Evolutionary conservation across 2,113 vertebrate species (phyloP).

Genomic region (Dasyornis broadbenti): DNA sequence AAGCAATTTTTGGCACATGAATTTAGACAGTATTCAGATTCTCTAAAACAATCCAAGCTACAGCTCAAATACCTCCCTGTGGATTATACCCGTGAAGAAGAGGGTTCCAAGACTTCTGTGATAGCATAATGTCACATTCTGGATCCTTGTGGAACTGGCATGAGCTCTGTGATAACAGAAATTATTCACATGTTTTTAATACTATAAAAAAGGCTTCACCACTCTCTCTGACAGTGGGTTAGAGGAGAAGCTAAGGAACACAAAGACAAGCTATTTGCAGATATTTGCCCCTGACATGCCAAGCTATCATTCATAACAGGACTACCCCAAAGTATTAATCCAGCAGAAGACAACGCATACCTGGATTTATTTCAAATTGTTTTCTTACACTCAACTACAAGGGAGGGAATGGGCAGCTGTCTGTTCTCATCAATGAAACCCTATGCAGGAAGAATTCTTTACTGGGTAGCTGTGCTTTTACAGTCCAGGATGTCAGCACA

Average conservation of each 20-base stretch:
- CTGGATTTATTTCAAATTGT: not conserved
- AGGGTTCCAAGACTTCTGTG: not conserved
- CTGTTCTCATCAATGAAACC: not conserved
- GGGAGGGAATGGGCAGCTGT: not conserved
- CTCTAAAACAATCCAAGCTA: not conserved
- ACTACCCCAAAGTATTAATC: not conserved
- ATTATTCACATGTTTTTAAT: not conserved
- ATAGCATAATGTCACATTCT: not conserved
- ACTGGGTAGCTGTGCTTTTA: conserved; percentile 56
- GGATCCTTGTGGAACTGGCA: not conserved
- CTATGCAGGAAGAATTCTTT: not conserved
- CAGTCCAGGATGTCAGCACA: conserved; percentile 52
- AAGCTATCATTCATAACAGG: not conserved
- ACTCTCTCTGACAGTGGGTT: not conserved
- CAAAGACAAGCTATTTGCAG: not conserved
- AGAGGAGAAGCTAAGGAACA: not conserved
- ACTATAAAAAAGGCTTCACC: not conserved
- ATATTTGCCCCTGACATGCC: not conserved
- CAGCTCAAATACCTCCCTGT: not conserved
- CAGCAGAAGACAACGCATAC: not conserved
- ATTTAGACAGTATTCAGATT: not conserved
- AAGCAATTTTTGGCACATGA: not conserved
- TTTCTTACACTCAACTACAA: not conserved
- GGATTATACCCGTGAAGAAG: not conserved
- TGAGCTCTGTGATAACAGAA: not conserved